A percentile compares a stretch with the other conserved stretches of the same genome.
Evolutionary conservation across 2,888 invertebrate species (phyloP).

Genomic region (Nebria brevicollis): DNA sequence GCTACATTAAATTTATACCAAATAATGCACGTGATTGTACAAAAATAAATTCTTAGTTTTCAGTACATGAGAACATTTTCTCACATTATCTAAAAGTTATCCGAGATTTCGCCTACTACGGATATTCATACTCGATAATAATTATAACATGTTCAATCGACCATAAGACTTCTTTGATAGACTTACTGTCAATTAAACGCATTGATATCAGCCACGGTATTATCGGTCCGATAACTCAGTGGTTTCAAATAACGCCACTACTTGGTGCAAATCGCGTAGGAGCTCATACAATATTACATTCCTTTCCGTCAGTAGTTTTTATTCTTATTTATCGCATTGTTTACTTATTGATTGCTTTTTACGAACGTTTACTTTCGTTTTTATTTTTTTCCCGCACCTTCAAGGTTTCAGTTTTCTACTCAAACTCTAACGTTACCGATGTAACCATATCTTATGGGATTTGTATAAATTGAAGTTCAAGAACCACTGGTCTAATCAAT

Average conservation of each 20-base stretch:
- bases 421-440: background rate
- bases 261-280: conserved; percentile 32
- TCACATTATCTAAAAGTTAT: background rate
- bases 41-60: too few species aligned
- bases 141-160: conserved; percentile 46
- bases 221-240: conserved; percentile 30
- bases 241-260: conserved; percentile 39
- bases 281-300: conserved; percentile 12
- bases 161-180: conserved; percentile 45
- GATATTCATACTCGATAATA: conserved; percentile 22
- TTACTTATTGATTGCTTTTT: background rate
- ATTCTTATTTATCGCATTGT: background rate
- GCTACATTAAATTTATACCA: too few species aligned
- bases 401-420: background rate
- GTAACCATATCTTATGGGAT: background rate
- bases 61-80: background rate
- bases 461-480: background rate
- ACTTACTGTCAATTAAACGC: conserved; percentile 46
- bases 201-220: conserved; percentile 36
- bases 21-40: too few species aligned
- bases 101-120: conserved; percentile 34
- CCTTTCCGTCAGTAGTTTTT: background rate
- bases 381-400: background rate
- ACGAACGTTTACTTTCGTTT: background rate
- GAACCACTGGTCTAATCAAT: conserved; percentile 10